Base-by-base conservation (phyloP, 2,797 vertebrate genomes). In the Acrossocheilus wenchowensis region DNA sequence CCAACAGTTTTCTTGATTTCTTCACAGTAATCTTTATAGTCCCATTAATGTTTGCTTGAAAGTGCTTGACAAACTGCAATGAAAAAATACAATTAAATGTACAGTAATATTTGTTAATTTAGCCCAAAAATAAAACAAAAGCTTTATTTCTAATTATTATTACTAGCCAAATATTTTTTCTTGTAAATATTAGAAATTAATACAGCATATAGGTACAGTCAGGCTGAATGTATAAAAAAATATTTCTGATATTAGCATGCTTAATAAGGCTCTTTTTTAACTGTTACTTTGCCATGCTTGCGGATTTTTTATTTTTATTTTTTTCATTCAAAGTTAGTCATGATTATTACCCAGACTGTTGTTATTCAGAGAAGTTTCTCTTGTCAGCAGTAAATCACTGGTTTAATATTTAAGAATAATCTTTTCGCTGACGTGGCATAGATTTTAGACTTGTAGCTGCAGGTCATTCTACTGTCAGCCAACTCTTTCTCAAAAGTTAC, bases 11-110 rank as follows among this genome's bases (percentile, higher is more conserved):
- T 48, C n/a, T 10, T 14, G 81, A 78, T 66, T 45, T 72, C 34
- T 64, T 89, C 73, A 89, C 64, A 43, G 72, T 89, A 66, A 89
- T 82, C 62, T 17, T 87, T 50, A 87, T 57, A 15, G 81, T 83
- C 26, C 75, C 78, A 36, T 74, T 83, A 43, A 75, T 14, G 52
- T 19, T 81, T 10, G 64, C 15, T 26, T 85, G 82, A n/a, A 87
- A 26, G 41, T 52, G 48, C 26, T 43, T 78, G 54, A 50, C 15
- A 68, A 89, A 85, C 88, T 89, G 86, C 73, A 82, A 86, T n/a
- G 26, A 83, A 84, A 62, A 60, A 60, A 0, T 23, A 60, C 54
- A 60, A 1, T n/a, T n/a, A n/a, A 60, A 60, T n/a, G 23, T 10
- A 60, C n/a, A 62, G 9, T 62, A n/a, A 62, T 15, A 26, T 62